phyloP scores from a whole-genome alignment of 2,113 vertebrate genomes.

The Prolemur simus region DNA sequence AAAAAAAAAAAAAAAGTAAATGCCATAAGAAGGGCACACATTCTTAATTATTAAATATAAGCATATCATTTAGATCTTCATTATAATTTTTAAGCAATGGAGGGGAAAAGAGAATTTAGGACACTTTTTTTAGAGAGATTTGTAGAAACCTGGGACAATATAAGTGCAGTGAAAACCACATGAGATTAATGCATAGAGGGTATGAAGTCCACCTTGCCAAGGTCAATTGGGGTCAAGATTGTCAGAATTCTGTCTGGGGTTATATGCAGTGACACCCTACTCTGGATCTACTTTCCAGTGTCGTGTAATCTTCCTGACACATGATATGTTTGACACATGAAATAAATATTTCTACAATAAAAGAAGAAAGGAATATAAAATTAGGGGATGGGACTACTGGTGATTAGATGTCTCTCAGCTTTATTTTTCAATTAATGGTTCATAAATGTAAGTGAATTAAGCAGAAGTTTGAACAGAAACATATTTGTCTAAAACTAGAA shows the following conservation, averaged over 20 bases:
- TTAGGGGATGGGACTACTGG: background rate
- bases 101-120: background rate
- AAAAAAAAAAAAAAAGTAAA: too few species aligned
- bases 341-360: background rate
- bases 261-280: background rate
- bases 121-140: background rate
- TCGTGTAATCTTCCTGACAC: background rate
- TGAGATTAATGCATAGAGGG: background rate
- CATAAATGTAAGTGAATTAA: background rate
- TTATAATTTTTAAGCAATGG: background rate
- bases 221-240: background rate
- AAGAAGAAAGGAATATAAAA: background rate
- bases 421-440: background rate
- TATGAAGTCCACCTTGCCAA: background rate
- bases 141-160: background rate
- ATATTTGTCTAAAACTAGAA: background rate
- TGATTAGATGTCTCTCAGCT: background rate
- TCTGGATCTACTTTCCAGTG: background rate
- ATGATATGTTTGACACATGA: background rate
- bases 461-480: background rate
- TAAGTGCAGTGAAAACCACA: background rate
- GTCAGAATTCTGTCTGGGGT: background rate
- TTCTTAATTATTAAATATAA: constrained; percentile 10
- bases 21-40: background rate
- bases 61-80: background rate